These are phyloP conservation scores for Buceros bicornis DNA, from an alignment of 2,797 vertebrate species.

Conservation along the genomic window DNA sequence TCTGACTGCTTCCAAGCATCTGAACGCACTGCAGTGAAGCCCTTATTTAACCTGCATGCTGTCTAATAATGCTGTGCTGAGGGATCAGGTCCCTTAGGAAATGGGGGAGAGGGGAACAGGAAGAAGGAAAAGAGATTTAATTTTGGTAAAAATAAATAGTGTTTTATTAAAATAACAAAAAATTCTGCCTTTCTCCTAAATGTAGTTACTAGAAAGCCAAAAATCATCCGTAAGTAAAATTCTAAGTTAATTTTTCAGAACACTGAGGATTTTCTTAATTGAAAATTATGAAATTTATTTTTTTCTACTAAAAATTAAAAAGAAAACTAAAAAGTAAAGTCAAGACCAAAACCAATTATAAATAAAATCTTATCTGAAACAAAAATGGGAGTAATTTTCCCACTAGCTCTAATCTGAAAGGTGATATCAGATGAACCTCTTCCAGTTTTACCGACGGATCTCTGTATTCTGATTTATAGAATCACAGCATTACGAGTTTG, in stretches of 20 bases:
- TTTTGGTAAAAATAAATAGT: neutral
- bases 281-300: neutral
- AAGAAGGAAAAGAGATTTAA: neutral
- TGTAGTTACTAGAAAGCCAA: neutral
- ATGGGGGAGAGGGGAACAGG: neutral
- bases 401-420: neutral
- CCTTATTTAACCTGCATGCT: neutral
- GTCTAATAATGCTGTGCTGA: neutral
- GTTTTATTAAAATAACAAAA: fast-evolving
- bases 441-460: neutral
- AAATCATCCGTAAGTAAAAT: neutral
- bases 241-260: neutral
- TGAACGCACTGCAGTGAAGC: neutral
- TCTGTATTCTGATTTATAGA: neutral
- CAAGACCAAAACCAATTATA: neutral
- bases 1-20: neutral
- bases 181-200: neutral
- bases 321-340: neutral
- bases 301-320: neutral
- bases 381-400: neutral
- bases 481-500: too few relatives aligned
- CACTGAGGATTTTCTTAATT: neutral
- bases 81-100: neutral
- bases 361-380: neutral
- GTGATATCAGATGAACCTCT: neutral